These are phyloP conservation scores for Oryzias sinensis DNA, from an alignment of 2,797 vertebrate genomes.

Conservation along the genomic window DNA sequence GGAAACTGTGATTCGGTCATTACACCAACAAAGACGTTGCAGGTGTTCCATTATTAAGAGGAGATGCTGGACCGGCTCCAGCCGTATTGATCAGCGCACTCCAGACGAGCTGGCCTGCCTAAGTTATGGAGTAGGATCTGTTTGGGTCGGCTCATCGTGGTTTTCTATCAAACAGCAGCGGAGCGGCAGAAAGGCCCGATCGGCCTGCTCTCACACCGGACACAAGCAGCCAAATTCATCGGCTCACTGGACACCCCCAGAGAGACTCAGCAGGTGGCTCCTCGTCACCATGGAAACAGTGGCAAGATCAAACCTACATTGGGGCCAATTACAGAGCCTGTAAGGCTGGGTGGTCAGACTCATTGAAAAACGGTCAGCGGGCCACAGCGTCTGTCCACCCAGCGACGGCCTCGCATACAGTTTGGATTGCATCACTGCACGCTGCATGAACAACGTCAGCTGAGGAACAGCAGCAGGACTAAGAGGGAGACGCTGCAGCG, in stretches of 20 bases:
- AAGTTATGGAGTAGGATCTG: conserved; percentile 32
- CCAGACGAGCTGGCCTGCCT: conserved; percentile 50
- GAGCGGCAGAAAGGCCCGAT: conserved; percentile 31
- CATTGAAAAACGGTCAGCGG: conserved; percentile 57
- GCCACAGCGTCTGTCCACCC: conserved; percentile 39
- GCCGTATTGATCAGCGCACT: conserved; percentile 57
- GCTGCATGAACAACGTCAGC: conserved; percentile 29
- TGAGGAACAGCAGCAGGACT: conserved; percentile 23
- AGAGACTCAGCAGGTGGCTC: conserved; percentile 56
- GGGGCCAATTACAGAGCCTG: conserved; percentile 57
- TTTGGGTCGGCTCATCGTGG: conserved; percentile 27
- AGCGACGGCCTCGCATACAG: conserved; percentile 30
- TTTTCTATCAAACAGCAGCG: conserved; percentile 43
- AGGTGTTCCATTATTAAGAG: conserved; percentile 76
- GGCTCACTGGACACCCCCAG: conserved; percentile 62
- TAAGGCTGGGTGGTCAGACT: conserved; percentile 59
- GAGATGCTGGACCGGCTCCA: conserved; percentile 54
- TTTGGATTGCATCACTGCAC: conserved; percentile 41
- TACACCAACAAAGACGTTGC: conserved; percentile 78
- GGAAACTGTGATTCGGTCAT: conserved; percentile 81
- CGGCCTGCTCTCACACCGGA: conserved; percentile 28
- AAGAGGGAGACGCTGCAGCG: conserved; percentile 16
- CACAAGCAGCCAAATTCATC: conserved; percentile 56
- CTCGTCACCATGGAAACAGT: conserved; percentile 68
- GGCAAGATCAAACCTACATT: conserved; percentile 35